Evolutionary conservation across 2,113 vertebrate genomes (phyloP), one percentile per base, ranked within the genome.

Genomic region (Rhinolophus ferrumequinum): DNA sequence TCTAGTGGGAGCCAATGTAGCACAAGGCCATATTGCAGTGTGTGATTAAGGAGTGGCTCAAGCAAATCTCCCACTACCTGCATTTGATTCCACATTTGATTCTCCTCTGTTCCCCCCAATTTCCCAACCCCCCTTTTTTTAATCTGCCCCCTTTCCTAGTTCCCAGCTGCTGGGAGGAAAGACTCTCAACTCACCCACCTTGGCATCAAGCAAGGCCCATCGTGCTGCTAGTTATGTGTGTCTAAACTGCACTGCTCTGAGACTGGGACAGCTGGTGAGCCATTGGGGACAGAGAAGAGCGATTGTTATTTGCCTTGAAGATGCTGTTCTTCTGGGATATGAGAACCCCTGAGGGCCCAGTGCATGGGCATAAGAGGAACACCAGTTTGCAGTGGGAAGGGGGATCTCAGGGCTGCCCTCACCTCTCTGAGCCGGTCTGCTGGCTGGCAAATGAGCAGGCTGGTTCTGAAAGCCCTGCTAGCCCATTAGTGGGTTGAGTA

Each of bases 1-100:
- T 41, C 7, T 8, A 19, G 52, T 0, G 1, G 58, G 35, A 33
- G 22, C 21, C 35, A 22, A 1, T 0, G 13, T 9, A 9, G 2
- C 41, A 3, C 35, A 19, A 12, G 16, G 33, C 64, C 21, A 0
- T 2, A 0, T 0, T 47, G 80, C 38, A 54, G 47, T 4, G 13
- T 5, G 0, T 14, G 52, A 24, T n/a, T 28, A 60, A 22, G 41
- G 30, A 22, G 19, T 5, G 1, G 3, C 56, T 14, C 60, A 33
- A n/a, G 77, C n/a, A 22, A 8, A 41, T 7, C 60, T n/a, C 54
- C 64, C 10, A 8, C 26, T 5, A 9, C 10, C 35, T 56, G 67
- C 10, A 24, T n/a, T 62, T 26, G 64, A n/a, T 11, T 66, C 56
- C 5, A 4, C 58, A 4, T 81, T 38, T 28, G 6, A 35, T 19